Evolutionary conservation across 2,113 vertebrate species (phyloP), one percentile per base, ranked within the genome.

Genomic region (Hymenochirus boettgeri): DNA sequence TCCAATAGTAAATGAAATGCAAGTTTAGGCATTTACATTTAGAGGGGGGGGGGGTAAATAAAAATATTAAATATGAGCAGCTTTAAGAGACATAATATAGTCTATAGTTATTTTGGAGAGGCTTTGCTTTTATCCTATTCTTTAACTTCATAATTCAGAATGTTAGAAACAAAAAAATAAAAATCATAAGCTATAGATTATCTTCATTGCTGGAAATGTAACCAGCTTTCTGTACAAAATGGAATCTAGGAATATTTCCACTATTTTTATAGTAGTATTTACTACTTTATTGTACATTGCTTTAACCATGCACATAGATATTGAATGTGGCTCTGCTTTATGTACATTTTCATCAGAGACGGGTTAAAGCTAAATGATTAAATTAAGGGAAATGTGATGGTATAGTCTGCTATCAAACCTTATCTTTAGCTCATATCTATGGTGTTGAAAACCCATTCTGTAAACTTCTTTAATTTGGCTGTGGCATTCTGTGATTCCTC

Each of bases 381-480:
- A 42, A 15, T 42, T 42, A 42, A 22, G 39, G 21, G 8, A 48
- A 12, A 48, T 7, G 46, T 48, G 19, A 48, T 9, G 33, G 46
- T 6, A 18, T 48, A 22, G 46, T 19, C 22, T 21, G 4, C 21
- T 27, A 50, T 47, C 22, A 35, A 26, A 23, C n/a, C 6, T 22
- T 39, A 7, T 61, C 24, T 0, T 21, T 86, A 98, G 85, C 91
- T 97, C 95, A 97, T 96, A 82, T 98, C 95, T 26, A 98, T 97
- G 70, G 95, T 97, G 78, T 97, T 98, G 83, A 98, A 98, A 82
- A 97, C 94, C 95, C 95, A 98, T 69, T 98, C 95, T 0, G 95
- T 98, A 87, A 98, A 98, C 78, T 97, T 98, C 86, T 97, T 95
- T 70, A 98, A 88, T 78, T 97, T 96, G 83, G 95, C 92, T 0